Percentiles rank a stretch among this genome's conserved stretches.
Evolutionary conservation across 2,113 vertebrate species (phyloP).

Genomic region (Chrysochloris asiatica): DNA sequence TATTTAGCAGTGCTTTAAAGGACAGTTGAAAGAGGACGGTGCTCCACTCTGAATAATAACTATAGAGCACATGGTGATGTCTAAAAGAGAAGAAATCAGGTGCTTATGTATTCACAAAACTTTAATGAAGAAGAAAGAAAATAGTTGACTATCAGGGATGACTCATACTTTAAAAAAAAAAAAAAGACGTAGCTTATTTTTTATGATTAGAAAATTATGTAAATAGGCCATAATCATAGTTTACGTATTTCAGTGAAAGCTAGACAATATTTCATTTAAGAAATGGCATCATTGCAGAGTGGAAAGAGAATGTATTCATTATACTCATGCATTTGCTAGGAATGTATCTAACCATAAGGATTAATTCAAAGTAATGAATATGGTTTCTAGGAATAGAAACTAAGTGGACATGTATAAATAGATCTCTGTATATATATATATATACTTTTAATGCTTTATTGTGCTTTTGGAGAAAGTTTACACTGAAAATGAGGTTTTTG

Average conservation of each 20-base stretch:
- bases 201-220: constrained; percentile 14
- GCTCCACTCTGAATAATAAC: background rate
- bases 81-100: background rate
- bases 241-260: constrained; percentile 60
- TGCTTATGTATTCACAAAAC: background rate
- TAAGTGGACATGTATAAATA: constrained; percentile 52
- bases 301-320: constrained; percentile 54
- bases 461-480: background rate
- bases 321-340: background rate
- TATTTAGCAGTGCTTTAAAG: background rate
- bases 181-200: background rate
- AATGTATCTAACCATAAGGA: background rate
- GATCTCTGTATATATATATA: background rate
- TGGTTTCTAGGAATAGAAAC: constrained; percentile 66
- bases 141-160: background rate
- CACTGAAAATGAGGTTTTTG: background rate
- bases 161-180: background rate
- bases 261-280: constrained; percentile 5
- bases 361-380: constrained; percentile 64
- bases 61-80: background rate
- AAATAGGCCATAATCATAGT: constrained; percentile 42
- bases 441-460: background rate
- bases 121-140: background rate
- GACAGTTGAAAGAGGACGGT: background rate
- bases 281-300: constrained; percentile 31